Conservation (phyloP, 35 echinoderm and acorn worm genomes). For the Nesometra sesokonis region DNA sequence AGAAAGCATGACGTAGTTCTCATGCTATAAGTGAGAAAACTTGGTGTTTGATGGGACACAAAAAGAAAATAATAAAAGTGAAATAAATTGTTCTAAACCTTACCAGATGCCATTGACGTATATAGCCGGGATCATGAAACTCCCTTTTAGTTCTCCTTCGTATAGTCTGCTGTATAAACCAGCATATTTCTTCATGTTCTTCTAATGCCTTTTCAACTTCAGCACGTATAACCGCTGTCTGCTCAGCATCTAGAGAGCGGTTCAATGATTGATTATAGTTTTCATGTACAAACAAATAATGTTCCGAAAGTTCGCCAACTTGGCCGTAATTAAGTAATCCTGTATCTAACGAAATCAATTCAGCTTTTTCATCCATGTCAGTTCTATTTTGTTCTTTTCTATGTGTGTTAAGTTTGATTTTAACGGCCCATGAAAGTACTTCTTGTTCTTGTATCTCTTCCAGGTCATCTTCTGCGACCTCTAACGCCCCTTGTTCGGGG, state of each 20-base stretch:
- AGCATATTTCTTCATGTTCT: constrained; percentile 39
- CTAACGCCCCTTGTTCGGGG: neutral
- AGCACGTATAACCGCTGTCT: constrained; percentile 29
- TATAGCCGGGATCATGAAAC: constrained; percentile 61
- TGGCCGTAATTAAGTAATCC: constrained; percentile 65
- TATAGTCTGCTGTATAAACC: constrained; percentile 77
- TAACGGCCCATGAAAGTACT: constrained; percentile 86
- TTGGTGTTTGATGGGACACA: no score
- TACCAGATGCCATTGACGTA: constrained; percentile 92
- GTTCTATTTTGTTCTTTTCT: constrained; percentile 62
- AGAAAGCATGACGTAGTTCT: no score
- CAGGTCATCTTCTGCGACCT: neutral
- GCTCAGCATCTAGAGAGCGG: constrained; percentile 20
- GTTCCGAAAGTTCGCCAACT: constrained; percentile 71
- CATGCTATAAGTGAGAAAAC: no score
- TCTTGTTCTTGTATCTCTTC: constrained; percentile 14
- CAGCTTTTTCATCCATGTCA: constrained; percentile 49
- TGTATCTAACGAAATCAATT: constrained; percentile 40
- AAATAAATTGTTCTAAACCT: no score
- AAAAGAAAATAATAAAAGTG: neutral
- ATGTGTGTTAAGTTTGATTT: constrained; percentile 31
- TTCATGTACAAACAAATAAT: constrained; percentile 76
- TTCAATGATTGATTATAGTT: constrained; percentile 58
- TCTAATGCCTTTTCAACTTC: constrained; percentile 28
- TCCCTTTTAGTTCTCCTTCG: constrained; percentile 56